Evolutionary conservation across 1,140 invertebrate genomes (phyloP), one percentile per base, ranked within the genome.

Genomic region (Drosophila malerkotliana): DNA sequence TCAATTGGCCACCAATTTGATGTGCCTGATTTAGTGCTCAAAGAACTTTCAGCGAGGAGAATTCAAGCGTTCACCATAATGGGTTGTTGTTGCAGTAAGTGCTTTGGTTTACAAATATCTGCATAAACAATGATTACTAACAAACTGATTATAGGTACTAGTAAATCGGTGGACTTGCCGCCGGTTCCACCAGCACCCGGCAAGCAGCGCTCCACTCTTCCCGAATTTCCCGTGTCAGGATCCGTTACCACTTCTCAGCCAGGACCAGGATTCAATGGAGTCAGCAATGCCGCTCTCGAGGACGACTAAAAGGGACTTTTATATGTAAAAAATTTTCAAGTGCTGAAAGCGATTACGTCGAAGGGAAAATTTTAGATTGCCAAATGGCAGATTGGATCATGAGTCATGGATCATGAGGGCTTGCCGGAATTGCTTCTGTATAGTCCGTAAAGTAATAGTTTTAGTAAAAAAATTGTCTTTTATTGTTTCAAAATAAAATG

Each of bases 21-120:
- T 90, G 85, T 77, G 52, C 77, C 55, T 78, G 59, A 87, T 79
- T 82, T 90, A 85, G 77, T 90, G 48, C 58, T 78, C 69, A 61
- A 66, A 72, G 75, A 84, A 76, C 80, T 63, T 76, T 85, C 49
- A 56, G 55, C 28, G 58, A 62, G 69, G 28, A 75, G 18, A 44
- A 57, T 49, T 64, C 18, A 67, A 64, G 32, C 39, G 59, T 51
- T 15, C 51, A 64, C 7, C 54, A 87, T 45, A 60, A 88, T 90
- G 85, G 85, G 85, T 79, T 62, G 87, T 73, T 90, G 85, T 71
- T 90, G 49, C 37, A 72, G 85, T 90, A 82, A 90, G 81, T 51
- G 24, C 51, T 55, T 15, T 53, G 18, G 56, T 47, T 18, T 51
- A 26, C 55, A 45, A 47, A 41, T 56, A 66, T 30, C 48, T 14